phyloP scores from a whole-genome alignment of 2,888 invertebrate genomes.

The Orthosia incerta region DNA sequence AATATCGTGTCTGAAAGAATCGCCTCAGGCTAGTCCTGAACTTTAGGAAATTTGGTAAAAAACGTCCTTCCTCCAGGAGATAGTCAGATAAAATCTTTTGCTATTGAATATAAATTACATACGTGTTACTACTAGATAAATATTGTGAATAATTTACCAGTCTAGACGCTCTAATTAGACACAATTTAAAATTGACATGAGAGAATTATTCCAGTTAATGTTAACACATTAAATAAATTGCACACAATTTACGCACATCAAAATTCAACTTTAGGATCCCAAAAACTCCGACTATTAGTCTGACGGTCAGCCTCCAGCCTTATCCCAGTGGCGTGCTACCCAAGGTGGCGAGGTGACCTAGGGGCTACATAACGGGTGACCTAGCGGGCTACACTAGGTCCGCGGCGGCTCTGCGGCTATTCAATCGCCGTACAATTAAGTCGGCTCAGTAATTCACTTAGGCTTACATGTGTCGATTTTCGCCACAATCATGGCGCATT shows the following conservation, averaged over 20 bases:
- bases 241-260: conserved; percentile 16
- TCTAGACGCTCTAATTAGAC: conserved; percentile 25
- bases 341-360: conserved; percentile 44
- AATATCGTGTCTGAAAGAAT: conserved; percentile 2
- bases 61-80: not conserved
- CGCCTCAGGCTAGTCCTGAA: not conserved
- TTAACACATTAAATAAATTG: conserved; percentile 16
- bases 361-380: conserved; percentile 32
- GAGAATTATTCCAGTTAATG: conserved; percentile 8
- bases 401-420: conserved; percentile 35
- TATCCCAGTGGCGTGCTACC: conserved; percentile 21
- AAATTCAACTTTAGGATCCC: conserved; percentile 14
- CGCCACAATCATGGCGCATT: conserved; percentile 58
- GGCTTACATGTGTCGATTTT: conserved; percentile 61
- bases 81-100: not conserved
- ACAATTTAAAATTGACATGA: conserved; percentile 13
- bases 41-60: not conserved
- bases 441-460: conserved; percentile 63
- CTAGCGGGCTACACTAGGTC: conserved; percentile 34
- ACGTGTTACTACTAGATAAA: not conserved
- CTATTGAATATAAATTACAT: no score
- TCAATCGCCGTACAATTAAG: conserved; percentile 56
- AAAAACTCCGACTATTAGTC: conserved; percentile 16
- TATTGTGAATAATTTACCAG: not conserved
- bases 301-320: conserved; percentile 6